Percentiles rank a stretch among this genome's conserved stretches.
Conservation (phyloP, 2,888 invertebrate genomes). For the Melinaea menophilus region DNA sequence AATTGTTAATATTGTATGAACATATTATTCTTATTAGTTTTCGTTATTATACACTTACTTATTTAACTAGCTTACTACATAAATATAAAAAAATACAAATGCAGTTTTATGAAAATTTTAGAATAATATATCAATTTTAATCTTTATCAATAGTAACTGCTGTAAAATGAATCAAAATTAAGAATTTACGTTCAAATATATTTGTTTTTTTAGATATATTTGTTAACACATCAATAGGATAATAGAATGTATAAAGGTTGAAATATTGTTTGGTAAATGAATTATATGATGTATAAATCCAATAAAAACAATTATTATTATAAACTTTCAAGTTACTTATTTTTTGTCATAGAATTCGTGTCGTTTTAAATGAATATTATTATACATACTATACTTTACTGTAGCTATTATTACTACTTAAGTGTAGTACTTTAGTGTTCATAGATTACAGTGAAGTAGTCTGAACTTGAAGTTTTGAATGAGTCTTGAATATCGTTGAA, state of each 20-base stretch:
- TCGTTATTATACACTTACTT: not conserved
- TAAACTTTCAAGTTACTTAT: too few relatives aligned
- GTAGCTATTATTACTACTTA: not conserved
- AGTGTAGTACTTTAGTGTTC: not conserved
- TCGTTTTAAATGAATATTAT: not conserved
- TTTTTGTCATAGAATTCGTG: too few relatives aligned
- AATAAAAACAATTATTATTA: too few relatives aligned
- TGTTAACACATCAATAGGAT: not conserved
- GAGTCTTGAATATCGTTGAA: constrained; percentile 21
- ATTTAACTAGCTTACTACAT: too few relatives aligned
- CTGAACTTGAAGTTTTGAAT: not conserved
- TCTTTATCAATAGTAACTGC: too few relatives aligned
- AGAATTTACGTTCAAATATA: not conserved
- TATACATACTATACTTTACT: not conserved
- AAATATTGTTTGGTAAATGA: not conserved
- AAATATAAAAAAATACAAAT: too few relatives aligned
- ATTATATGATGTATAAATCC: too few relatives aligned
- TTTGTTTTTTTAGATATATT: not conserved
- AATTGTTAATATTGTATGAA: not conserved
- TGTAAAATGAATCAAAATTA: not conserved
- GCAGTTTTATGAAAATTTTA: too few relatives aligned
- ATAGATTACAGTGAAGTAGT: not conserved
- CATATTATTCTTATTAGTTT: not conserved
- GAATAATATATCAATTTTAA: too few relatives aligned
- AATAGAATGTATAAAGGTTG: not conserved